Evolutionary conservation across 1,140 invertebrate genomes (phyloP).

Genomic region (Eurosta solidaginis): DNA sequence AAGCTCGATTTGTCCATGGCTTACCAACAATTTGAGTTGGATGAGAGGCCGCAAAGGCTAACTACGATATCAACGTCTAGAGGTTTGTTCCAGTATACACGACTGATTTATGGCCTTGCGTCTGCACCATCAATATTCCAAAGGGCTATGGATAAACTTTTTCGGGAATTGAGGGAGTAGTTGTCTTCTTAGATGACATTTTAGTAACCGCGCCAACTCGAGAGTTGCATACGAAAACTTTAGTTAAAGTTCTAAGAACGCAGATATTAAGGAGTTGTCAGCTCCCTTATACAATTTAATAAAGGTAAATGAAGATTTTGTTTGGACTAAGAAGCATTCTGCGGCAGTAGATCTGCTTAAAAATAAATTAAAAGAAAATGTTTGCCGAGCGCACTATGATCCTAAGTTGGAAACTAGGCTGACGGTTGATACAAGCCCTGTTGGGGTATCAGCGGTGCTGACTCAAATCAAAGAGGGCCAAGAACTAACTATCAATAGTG

Average conservation of each 20-base stretch:
- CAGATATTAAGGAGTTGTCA: conserved; percentile 43
- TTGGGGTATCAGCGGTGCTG: conserved; percentile 27
- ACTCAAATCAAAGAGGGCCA: conserved; percentile 45
- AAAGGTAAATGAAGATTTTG: not conserved
- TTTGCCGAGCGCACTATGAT: conserved; percentile 32
- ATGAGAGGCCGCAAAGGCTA: conserved; percentile 33
- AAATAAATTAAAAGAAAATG: not conserved
- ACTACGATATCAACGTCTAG: conserved; percentile 39
- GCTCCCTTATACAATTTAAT: conserved; percentile 45
- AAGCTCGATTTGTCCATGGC: conserved; percentile 42
- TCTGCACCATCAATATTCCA: conserved; percentile 46
- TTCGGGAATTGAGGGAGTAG: conserved; percentile 36
- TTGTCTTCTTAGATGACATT: conserved; percentile 46
- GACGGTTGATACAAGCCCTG: conserved; percentile 23
- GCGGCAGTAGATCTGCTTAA: not conserved
- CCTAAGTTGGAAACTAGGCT: conserved; percentile 29
- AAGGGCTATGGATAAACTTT: conserved; percentile 42
- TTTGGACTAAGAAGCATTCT: not conserved
- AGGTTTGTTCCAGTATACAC: conserved; percentile 36
- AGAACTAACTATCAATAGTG: conserved; percentile 60
- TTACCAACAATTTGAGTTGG: conserved; percentile 41
- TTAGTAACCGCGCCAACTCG: conserved; percentile 37
- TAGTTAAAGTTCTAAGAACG: conserved; percentile 37
- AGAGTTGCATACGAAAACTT: conserved; percentile 27
- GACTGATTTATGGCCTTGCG: conserved; percentile 41